Evolutionary conservation across 2,888 invertebrate genomes (phyloP), one percentile per base, ranked within the genome.

Genomic region (Druceiella hillmani): DNA sequence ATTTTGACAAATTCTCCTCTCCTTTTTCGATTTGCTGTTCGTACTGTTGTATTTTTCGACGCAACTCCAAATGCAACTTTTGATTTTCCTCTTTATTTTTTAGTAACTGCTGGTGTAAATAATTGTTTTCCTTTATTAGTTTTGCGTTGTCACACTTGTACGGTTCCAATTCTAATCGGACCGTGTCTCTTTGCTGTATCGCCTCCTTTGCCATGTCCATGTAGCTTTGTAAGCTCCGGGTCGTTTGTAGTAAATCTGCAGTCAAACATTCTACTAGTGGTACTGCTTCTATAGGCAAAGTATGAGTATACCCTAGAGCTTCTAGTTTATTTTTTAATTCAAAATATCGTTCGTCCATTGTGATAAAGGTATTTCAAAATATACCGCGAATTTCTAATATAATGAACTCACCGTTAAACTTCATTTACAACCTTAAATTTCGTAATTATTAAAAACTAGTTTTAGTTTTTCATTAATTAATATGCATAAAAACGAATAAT

Each of bases 171-270:
- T 81, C 81, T 38, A 79, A 62, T 61, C 83, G 77, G 52, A 87
- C 68, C 44, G 78, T 74, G 52, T 79, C 77, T 47, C 79, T 76
- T 58, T 86, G 83, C 78, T 83, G 56, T n/a, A 74, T 60, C 34
- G 83, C 77, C 51, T 81, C 76, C 56, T 81, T 77, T 4, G 86
- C 80, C 50, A 86, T 65, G 43, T 80, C 75, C 74, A 91, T 91
- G 46, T 87, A 83, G 64, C 89, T 84, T 55, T 87, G 83, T 36
- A 92, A 69, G 55, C 84, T 89, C 49, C 86, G 83, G n/a, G 90
- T 92, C 5, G 91, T 91, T 58, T 87, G 84, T 43, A 91, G 72
- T 40, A 93, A 74, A 64, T 94, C 93, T 28, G 81, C 80, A 36
- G 92, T 66, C 40, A 94, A 61, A 55, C 79, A 80, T 62, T 87